Evolutionary conservation across 2,113 vertebrate species (phyloP).

Genomic region (Phalacrocorax pelagicus): DNA sequence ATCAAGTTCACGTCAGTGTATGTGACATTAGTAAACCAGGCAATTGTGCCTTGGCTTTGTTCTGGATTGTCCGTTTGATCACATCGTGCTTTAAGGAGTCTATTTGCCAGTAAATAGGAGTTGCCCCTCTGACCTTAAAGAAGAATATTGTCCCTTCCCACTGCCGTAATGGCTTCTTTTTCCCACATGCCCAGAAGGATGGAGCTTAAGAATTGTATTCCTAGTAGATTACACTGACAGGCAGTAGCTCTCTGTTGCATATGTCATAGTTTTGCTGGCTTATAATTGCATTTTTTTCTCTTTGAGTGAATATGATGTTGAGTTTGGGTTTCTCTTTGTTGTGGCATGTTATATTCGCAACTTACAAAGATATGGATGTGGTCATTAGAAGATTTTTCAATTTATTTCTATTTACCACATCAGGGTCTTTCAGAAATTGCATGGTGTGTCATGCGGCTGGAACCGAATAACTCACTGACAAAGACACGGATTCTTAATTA

Average conservation of each 20-base stretch:
- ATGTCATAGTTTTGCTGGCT: background rate
- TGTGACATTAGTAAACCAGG: background rate
- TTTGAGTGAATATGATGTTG: background rate
- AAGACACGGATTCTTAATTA: background rate
- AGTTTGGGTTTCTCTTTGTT: background rate
- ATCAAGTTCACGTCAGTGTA: background rate
- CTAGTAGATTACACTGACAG: background rate
- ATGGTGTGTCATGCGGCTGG: background rate
- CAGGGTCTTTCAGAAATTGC: background rate
- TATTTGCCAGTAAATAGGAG: background rate
- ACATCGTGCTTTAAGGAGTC: background rate
- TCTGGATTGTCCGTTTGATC: slow-evolving; percentile 1
- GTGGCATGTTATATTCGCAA: background rate
- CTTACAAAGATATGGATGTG: background rate
- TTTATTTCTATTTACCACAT: background rate
- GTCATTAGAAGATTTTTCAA: background rate
- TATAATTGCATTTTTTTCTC: background rate
- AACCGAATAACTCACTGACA: background rate
- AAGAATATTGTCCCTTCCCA: background rate
- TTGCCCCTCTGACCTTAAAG: background rate
- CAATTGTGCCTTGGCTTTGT: background rate
- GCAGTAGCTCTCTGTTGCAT: background rate
- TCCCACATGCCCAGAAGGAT: background rate
- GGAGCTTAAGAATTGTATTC: background rate
- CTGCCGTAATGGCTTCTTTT: background rate